phyloP scores from a whole-genome alignment of 37 sponge, comb jelly and placozoan genomes.

The Ephydatia muelleri region DNA sequence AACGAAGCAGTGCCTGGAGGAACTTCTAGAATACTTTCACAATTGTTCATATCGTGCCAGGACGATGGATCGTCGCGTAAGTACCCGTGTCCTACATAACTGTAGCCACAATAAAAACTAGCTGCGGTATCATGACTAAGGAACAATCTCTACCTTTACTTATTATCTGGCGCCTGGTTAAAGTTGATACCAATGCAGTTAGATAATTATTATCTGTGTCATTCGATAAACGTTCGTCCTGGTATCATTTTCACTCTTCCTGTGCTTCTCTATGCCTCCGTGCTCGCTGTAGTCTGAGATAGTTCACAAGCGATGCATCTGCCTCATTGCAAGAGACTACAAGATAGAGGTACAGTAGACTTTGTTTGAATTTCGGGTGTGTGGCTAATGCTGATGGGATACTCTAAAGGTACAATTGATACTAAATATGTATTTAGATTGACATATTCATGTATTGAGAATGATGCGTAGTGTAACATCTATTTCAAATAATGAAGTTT shows the following conservation, averaged over 20 bases:
- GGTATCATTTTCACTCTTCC: neutral
- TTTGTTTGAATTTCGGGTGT: neutral
- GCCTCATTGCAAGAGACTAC: slow-evolving; percentile 74
- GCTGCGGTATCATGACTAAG: neutral
- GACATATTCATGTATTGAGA: too few species aligned
- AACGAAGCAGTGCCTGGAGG: slow-evolving; percentile 51
- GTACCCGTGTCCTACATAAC: neutral
- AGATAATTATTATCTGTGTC: too few species aligned
- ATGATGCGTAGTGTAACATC: too few species aligned
- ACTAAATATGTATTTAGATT: too few species aligned
- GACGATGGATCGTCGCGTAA: slow-evolving; percentile 51
- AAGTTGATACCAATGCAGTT: too few species aligned
- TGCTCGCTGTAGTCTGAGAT: slow-evolving; percentile 51
- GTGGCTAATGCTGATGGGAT: neutral
- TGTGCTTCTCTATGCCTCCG: neutral
- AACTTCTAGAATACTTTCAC: slow-evolving; percentile 66
- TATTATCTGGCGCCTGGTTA: neutral
- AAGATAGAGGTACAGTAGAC: slow-evolving; percentile 36
- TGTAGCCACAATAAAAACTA: neutral
- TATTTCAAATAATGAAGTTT: too few species aligned
- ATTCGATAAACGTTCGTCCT: too few species aligned
- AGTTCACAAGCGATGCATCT: slow-evolving; percentile 67
- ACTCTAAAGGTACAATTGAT: too few species aligned
- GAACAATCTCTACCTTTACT: neutral
- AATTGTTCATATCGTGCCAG: slow-evolving; percentile 56